Conservation (phyloP, 2,888 invertebrate species). For the Ischnura elegans region DNA sequence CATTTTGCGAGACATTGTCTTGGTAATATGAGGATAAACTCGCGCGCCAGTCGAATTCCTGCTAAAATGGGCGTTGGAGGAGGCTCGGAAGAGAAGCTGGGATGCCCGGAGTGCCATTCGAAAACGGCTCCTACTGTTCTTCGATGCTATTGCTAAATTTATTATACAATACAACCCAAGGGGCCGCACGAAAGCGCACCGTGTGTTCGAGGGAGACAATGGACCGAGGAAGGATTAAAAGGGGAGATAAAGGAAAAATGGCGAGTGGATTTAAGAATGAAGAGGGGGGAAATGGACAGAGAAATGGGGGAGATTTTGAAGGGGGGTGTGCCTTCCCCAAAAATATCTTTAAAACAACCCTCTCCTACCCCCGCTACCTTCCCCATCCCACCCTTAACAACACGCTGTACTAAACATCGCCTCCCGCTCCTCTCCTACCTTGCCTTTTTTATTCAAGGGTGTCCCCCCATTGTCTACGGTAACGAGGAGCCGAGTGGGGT, state of each 20-base stretch:
- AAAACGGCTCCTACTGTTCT: neutral
- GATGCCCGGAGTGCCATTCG: neutral
- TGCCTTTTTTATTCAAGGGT: neutral
- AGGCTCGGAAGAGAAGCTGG: neutral
- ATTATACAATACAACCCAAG: neutral
- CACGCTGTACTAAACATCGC: too few relatives aligned
- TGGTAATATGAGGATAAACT: too few relatives aligned
- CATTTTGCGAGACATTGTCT: too few relatives aligned
- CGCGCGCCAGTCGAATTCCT: too few relatives aligned
- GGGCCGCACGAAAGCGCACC: neutral
- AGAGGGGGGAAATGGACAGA: neutral
- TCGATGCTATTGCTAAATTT: neutral
- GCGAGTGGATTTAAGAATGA: neutral
- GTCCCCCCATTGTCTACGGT: slow-evolving; percentile 5
- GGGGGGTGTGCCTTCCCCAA: neutral
- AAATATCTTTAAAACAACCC: neutral
- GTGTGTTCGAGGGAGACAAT: neutral
- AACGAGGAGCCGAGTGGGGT: neutral
- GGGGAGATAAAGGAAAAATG: neutral
- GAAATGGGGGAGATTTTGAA: neutral
- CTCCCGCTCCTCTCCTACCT: neutral
- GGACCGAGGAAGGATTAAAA: neutral
- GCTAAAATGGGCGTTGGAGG: neutral
- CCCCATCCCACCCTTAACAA: neutral
- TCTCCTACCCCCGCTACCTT: too few relatives aligned